A percentile compares a stretch with the other conserved stretches of the same genome.
These are phyloP conservation scores for Tachina grossa DNA, from an alignment of 2,888 invertebrate genomes.

Conservation along the genomic window DNA sequence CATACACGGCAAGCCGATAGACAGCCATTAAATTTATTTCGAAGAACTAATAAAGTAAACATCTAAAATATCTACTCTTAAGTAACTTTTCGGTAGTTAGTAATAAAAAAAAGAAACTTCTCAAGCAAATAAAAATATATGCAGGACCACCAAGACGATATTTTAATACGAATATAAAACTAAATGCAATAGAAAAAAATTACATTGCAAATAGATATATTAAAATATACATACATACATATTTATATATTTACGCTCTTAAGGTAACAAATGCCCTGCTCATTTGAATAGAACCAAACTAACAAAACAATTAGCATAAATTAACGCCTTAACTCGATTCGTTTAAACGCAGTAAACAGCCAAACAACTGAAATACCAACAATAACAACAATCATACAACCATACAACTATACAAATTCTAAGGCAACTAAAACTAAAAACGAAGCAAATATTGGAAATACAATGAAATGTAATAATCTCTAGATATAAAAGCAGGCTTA, in stretches of 20 bases:
- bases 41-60: conserved; percentile 52
- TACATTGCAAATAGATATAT: not conserved
- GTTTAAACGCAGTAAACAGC: conserved; percentile 51
- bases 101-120: conserved; percentile 15
- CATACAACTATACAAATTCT: conserved; percentile 17
- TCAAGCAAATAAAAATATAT: conserved; percentile 19
- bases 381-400: not conserved
- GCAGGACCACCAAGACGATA: conserved; percentile 58
- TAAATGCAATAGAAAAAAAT: conserved; percentile 10
- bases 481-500: conserved; percentile 50
- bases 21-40: conserved; percentile 22
- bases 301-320: conserved; percentile 69
- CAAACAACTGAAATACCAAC: conserved; percentile 34
- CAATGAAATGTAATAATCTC: conserved; percentile 55
- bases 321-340: conserved; percentile 59
- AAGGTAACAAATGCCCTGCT: not conserved
- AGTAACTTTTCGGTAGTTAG: conserved; percentile 36
- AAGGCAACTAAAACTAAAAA: not conserved
- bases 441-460: not conserved
- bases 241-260: not conserved
- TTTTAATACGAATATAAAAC: conserved; percentile 39
- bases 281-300: conserved; percentile 42
- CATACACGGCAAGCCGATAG: conserved; percentile 1
- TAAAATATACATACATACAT: not conserved
- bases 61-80: conserved; percentile 1